Percentiles rank a stretch among this genome's conserved stretches.
Conservation (phyloP, 2,113 vertebrate species). For the Hippocampus zosterae region DNA sequence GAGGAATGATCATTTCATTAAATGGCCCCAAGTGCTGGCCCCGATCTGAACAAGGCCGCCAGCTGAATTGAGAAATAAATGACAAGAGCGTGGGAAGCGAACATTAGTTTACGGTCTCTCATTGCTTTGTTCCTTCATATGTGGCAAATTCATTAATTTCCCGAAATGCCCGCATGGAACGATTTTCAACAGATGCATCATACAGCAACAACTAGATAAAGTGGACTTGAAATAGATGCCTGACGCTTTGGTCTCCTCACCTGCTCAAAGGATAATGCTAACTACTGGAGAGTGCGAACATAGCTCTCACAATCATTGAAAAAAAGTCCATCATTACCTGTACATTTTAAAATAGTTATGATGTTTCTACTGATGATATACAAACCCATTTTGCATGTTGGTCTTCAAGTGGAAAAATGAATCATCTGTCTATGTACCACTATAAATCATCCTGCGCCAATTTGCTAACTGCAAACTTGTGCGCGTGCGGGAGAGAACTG, state of each 20-base stretch:
- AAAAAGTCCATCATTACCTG: constrained; percentile 42
- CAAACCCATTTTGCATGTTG: neutral
- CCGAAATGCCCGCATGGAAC: constrained; percentile 36
- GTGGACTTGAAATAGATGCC: constrained; percentile 42
- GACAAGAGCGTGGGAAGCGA: constrained; percentile 39
- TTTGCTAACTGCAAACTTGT: constrained; percentile 62
- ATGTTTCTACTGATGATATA: constrained; percentile 1
- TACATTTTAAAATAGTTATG: constrained; percentile 4
- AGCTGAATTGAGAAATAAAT: constrained; percentile 37
- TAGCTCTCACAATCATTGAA: constrained; percentile 36
- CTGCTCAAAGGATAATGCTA: constrained; percentile 44
- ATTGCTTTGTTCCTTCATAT: constrained; percentile 57
- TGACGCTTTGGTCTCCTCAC: constrained; percentile 43
- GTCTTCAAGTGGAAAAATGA: constrained; percentile 11
- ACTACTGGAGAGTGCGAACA: constrained; percentile 38
- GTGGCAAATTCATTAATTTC: constrained; percentile 65
- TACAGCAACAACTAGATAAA: constrained; percentile 41
- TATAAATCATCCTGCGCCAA: constrained; percentile 60
- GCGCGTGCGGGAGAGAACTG: constrained; percentile 51
- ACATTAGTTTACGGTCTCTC: constrained; percentile 45
- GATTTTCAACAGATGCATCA: constrained; percentile 57
- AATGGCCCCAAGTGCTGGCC: constrained; percentile 50
- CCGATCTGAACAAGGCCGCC: constrained; percentile 57
- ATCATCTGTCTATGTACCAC: constrained; percentile 35
- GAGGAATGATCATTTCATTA: constrained; percentile 64